Evolutionary conservation across 2,113 vertebrate species (phyloP), one percentile per base, ranked within the genome.

Genomic region (Silurus asotus): DNA sequence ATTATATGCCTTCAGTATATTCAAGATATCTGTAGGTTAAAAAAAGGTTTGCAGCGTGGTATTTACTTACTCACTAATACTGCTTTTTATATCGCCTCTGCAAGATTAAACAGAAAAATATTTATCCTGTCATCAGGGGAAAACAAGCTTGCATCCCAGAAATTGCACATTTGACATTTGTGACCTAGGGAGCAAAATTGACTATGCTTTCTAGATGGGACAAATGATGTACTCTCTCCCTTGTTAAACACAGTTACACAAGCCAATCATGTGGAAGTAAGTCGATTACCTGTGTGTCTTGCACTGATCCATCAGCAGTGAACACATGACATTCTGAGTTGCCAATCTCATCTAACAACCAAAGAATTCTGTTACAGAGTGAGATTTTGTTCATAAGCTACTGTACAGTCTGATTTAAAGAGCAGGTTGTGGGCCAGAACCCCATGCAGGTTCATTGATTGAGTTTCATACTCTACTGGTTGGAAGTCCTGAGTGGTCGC

Each of bases 381-480:
- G 69, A 72, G 69, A 72, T 72, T 72, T 48, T 72, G 69, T 72
- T 72, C 48, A 72, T 3, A 72, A 19, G 64, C 25, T 67, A 28
- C 14, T 28, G 25, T 67, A 72, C 64, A 67, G 28, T 70, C 15
- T 17, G 69, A 45, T 72, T 72, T 48, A 19, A 17, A 48, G 37
- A 72, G 69, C 69, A 48, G 69, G 69, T 72, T 72, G 37, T 72
- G 69, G 37, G 69, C 48, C 69, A 72, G 37, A 48, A 45, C 69
- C 37, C 37, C 69, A 72, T 72, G 37, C 69, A 72, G 69, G 17
- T 37, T 72, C 69, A 48, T 15, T 72, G 69, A 72, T 72, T 72
- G 69, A 72, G 69, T 72, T 72, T 72, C 69, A 70, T 70, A 28
- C 67, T 70, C 28, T 70, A 28, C 28, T 45, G 67, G 67, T 45